A percentile compares a stretch with the other conserved stretches of the same genome.
These are phyloP conservation scores for Glyptemys insculpta DNA, from an alignment of 2,797 vertebrate species.

Conservation along the genomic window DNA sequence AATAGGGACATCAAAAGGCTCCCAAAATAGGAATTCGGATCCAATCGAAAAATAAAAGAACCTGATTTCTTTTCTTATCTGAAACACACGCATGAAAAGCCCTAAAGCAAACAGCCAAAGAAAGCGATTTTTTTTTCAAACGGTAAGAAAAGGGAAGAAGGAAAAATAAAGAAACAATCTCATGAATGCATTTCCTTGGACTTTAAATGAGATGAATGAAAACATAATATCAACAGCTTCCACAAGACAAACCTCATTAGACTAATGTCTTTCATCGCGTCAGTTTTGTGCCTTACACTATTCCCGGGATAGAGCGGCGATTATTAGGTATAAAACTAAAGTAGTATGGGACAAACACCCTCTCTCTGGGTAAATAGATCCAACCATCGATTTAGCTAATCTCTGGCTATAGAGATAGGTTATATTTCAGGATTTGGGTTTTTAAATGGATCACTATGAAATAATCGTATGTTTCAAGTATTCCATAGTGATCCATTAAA, in stretches of 20 bases:
- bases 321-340: slow-evolving; percentile 18
- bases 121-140: slow-evolving; percentile 79
- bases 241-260: slow-evolving; percentile 69
- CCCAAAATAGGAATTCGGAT: slow-evolving; percentile 83
- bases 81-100: slow-evolving; percentile 83
- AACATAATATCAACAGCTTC: slow-evolving; percentile 79
- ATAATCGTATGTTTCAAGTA: neutral
- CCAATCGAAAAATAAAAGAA: slow-evolving; percentile 86
- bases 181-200: slow-evolving; percentile 82
- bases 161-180: slow-evolving; percentile 84
- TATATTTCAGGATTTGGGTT: neutral
- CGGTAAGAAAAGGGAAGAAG: slow-evolving; percentile 81
- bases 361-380: neutral
- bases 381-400: neutral
- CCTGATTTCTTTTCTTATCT: slow-evolving; percentile 85
- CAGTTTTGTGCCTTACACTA: slow-evolving; percentile 60
- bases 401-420: neutral
- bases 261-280: slow-evolving; percentile 71
- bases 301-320: slow-evolving; percentile 31
- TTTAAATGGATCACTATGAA: neutral
- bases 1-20: slow-evolving; percentile 84
- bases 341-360: slow-evolving; percentile 54
- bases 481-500: neutral
- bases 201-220: slow-evolving; percentile 78
- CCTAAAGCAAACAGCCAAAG: slow-evolving; percentile 89